Evolutionary conservation across 2,113 vertebrate genomes (phyloP), one percentile per base, ranked within the genome.

Genomic region (Poeciliopsis retropinna): DNA sequence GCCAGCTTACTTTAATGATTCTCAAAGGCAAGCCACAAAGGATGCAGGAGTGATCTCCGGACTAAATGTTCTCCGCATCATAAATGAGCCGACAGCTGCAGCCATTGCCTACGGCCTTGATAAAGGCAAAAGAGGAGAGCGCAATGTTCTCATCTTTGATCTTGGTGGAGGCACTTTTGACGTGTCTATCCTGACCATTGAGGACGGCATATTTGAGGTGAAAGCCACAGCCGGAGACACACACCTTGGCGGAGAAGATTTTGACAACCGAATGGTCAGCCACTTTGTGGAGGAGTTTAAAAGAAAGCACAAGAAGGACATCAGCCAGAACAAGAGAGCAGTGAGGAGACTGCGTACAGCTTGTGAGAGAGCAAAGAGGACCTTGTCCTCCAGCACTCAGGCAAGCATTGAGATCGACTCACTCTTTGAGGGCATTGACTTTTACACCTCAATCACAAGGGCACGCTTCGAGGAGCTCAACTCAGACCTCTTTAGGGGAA

Each of bases 1-100:
- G 29, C 97, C 97, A 0, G 97, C 97, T 0, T 98, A 98, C 82
- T 98, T 98, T 87, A 98, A 97, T 2, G 97, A 98, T 84, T 98
- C 96, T 0, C 97, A 98, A 91, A 95, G 97, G 70, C 96, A 98
- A 88, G 97, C 97, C 64, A 98, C 97, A 75, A 97, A 97, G 66
- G 97, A 98, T 0, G 96, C 96, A 0, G 96, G 96, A 10, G 95
- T 96, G 73, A 99, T 98, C 78, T 95, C 96, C 11, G 97, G 96
- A 70, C 95, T 98, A 74, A 97, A 98, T 0, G 95, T 97, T 60
- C 93, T 98, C 83, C 94, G 97, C 25, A 97, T 97, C 86, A 97
- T 98, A 88, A 98, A 98, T 0, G 96, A 98, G 85, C 97, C 97
- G 73, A 98, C 97, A 0, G 97, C 97, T 19, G 97, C 97, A 0